A percentile compares a stretch with the other conserved stretches of the same genome.
Conservation (phyloP, 2,113 vertebrate species). For the Atrichornis clamosus region DNA sequence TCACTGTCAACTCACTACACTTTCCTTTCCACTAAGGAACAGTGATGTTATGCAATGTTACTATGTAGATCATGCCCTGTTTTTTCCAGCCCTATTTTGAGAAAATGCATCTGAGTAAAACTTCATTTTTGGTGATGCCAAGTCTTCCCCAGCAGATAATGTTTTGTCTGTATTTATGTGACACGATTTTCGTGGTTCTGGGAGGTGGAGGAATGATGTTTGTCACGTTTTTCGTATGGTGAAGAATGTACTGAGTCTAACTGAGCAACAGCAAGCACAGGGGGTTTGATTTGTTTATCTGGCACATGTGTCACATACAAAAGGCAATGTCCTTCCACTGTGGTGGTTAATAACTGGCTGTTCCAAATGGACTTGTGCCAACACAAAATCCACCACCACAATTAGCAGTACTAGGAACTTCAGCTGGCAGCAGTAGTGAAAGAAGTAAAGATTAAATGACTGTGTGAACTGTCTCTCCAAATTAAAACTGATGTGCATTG, state of each 20-base stretch:
- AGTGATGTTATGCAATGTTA: background rate
- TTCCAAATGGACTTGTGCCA: constrained; percentile 37
- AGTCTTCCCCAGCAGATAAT: constrained; percentile 10
- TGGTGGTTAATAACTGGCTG: background rate
- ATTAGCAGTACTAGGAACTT: constrained; percentile 13
- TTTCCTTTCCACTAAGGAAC: background rate
- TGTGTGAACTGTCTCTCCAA: background rate
- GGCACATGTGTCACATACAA: background rate
- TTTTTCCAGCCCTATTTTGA: constrained; percentile 21
- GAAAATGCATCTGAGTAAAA: constrained; percentile 30
- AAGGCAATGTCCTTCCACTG: background rate
- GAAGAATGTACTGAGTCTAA: background rate
- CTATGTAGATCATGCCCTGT: background rate
- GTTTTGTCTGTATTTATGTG: background rate
- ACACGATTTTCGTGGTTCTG: background rate
- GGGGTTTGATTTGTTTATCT: constrained; percentile 14
- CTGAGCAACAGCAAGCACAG: background rate
- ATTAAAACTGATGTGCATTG: background rate
- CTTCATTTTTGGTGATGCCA: background rate
- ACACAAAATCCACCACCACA: constrained; percentile 10
- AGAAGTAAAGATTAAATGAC: background rate
- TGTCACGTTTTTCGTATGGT: background rate
- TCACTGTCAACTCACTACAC: background rate
- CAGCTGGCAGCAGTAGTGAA: constrained; percentile 4
- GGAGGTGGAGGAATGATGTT: constrained; percentile 2